A percentile compares a stretch with the other conserved stretches of the same genome.
Conservation (phyloP, 2,113 vertebrate species). For the Megaleporinus macrocephalus region DNA sequence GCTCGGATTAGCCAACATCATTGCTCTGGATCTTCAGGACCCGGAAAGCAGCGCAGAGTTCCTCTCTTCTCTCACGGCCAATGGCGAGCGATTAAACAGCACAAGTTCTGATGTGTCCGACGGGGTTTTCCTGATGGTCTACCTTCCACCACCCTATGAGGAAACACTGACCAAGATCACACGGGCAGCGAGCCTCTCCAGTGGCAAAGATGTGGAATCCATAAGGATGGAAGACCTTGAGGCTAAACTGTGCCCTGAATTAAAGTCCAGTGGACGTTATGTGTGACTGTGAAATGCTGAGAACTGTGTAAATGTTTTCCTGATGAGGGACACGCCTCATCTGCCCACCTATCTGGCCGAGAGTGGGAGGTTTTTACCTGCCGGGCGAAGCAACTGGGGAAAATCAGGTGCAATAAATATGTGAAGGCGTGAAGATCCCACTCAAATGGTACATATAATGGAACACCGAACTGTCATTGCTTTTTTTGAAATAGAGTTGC, state of each 20-base stretch:
- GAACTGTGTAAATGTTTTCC: not conserved
- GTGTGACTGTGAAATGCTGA: slow-evolving; percentile 48
- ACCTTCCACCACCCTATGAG: slow-evolving; percentile 85
- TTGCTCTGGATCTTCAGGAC: slow-evolving; percentile 79
- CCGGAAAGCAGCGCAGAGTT: slow-evolving; percentile 65
- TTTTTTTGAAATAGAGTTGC: too few relatives aligned
- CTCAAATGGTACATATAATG: not conserved
- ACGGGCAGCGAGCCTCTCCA: slow-evolving; percentile 73
- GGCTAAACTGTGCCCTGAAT: slow-evolving; percentile 67
- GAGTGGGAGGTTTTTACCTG: not conserved
- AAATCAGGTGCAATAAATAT: not conserved
- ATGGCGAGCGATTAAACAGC: slow-evolving; percentile 68
- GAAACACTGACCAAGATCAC: slow-evolving; percentile 83
- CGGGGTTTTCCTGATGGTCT: slow-evolving; percentile 75
- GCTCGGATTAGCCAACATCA: slow-evolving; percentile 77
- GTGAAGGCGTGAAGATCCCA: not conserved
- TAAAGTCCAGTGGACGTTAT: slow-evolving; percentile 56
- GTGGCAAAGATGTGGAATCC: slow-evolving; percentile 67
- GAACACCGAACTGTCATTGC: not conserved
- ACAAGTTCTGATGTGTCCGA: slow-evolving; percentile 75
- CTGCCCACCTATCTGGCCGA: not conserved
- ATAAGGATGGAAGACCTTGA: slow-evolving; percentile 70
- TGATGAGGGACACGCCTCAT: not conserved
- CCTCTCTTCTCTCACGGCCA: slow-evolving; percentile 70
- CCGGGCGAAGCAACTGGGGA: not conserved